These are phyloP conservation scores for Chinchilla lanigera DNA, from an alignment of 2,113 vertebrate genomes.

Conservation along the genomic window DNA sequence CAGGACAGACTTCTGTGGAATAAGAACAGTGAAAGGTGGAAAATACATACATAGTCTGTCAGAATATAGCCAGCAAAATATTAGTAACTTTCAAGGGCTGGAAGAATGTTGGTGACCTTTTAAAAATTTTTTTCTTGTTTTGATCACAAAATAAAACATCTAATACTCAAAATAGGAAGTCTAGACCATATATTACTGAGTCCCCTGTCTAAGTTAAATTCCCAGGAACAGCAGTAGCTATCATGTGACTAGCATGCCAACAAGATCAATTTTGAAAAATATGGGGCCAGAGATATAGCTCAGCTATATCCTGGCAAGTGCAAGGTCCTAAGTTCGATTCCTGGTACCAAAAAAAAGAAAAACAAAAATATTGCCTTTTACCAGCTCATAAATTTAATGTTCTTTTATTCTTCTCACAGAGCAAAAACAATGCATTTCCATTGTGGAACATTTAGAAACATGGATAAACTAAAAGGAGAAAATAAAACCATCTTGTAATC, in stretches of 20 bases:
- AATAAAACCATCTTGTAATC: neutral
- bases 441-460: neutral
- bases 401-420: constrained; percentile 26
- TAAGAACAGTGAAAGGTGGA: neutral
- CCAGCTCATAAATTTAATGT: neutral
- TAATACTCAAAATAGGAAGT: neutral
- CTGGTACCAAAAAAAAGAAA: no score
- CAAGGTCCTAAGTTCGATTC: no score
- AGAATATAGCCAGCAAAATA: neutral
- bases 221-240: neutral
- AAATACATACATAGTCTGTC: neutral
- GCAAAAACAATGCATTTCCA: neutral
- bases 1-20: neutral
- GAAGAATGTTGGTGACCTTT: neutral
- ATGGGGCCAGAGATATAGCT: neutral
- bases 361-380: neutral
- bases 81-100: neutral
- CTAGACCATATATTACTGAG: neutral
- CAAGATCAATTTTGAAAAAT: constrained; percentile 36
- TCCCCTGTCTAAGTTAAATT: neutral
- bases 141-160: constrained; percentile 16
- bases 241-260: neutral
- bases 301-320: no score
- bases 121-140: neutral
- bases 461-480: neutral